Conservation (phyloP, 2,888 invertebrate species). For the Epistrophella euchroma region DNA sequence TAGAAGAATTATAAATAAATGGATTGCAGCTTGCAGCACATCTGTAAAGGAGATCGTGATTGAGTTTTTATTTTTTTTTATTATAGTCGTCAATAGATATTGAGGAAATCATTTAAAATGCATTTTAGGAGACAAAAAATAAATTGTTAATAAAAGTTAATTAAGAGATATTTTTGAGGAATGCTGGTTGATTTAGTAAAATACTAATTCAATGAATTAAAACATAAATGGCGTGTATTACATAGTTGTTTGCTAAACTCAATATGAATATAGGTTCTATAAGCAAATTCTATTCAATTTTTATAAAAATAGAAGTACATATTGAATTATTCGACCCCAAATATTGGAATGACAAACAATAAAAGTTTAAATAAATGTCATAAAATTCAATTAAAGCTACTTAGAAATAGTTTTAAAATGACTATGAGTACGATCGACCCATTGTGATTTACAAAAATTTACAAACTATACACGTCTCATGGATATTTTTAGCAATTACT, state of each 20-base stretch:
- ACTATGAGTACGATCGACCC: too few species aligned
- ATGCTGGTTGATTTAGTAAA: neutral
- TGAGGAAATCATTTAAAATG: slow-evolving; percentile 20
- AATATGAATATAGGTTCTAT: too few species aligned
- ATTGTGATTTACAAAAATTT: too few species aligned
- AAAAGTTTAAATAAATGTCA: too few species aligned
- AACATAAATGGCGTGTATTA: neutral
- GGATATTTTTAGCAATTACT: too few species aligned
- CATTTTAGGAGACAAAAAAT: slow-evolving; percentile 8
- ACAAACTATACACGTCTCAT: neutral
- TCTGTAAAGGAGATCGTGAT: slow-evolving; percentile 50
- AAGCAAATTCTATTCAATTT: too few species aligned
- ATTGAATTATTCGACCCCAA: too few species aligned
- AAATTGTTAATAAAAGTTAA: slow-evolving; percentile 34
- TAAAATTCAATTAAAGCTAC: too few species aligned
- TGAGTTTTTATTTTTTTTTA: slow-evolving; percentile 1
- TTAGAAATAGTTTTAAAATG: too few species aligned
- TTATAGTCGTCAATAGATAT: slow-evolving; percentile 30
- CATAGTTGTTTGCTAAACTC: too few species aligned
- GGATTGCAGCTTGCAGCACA: neutral
- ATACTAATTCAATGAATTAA: neutral
- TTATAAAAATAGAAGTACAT: too few species aligned
- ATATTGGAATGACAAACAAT: too few species aligned
- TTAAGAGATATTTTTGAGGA: slow-evolving; percentile 35
- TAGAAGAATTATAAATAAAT: slow-evolving; percentile 9